Percentiles rank a stretch among this genome's conserved stretches.
These are phyloP conservation scores for Vulpes lagopus DNA, from an alignment of 2,113 vertebrate species.

Conservation along the genomic window DNA sequence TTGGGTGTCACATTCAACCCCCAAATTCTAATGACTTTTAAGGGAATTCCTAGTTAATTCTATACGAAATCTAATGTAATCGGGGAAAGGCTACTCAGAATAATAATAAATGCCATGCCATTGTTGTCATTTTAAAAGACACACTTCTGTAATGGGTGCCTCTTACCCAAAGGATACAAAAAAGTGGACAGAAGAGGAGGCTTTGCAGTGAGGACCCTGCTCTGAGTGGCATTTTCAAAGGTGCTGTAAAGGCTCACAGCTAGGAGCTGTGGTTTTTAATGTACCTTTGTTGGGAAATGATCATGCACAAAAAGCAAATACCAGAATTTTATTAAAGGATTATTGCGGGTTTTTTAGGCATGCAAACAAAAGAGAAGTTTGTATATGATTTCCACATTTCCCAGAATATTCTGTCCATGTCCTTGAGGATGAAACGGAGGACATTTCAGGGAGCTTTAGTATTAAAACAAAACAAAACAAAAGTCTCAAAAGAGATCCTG, in stretches of 20 bases:
- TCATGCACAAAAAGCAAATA: conserved; percentile 70
- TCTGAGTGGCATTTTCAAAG: neutral
- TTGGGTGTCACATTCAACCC: neutral
- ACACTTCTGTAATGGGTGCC: neutral
- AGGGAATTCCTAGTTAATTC: neutral
- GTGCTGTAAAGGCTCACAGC: neutral
- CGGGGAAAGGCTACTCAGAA: neutral
- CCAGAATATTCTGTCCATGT: conserved; percentile 40
- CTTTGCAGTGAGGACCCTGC: neutral
- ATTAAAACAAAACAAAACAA: neutral
- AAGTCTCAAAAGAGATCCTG: neutral
- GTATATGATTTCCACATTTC: conserved; percentile 45
- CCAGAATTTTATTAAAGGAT: conserved; percentile 74
- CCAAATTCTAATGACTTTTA: neutral
- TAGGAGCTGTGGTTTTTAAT: conserved; percentile 78
- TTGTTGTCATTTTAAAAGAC: neutral
- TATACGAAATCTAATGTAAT: neutral
- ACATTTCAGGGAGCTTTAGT: conserved; percentile 3
- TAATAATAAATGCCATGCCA: neutral
- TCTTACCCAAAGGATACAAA: neutral
- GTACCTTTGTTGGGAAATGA: conserved; percentile 75
- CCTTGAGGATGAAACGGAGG: conserved; percentile 57
- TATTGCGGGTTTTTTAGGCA: conserved; percentile 65
- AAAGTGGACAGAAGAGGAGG: neutral
- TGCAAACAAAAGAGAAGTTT: neutral